Evolutionary conservation across 2,113 vertebrate genomes (phyloP).

Genomic region (Aix galericulata): DNA sequence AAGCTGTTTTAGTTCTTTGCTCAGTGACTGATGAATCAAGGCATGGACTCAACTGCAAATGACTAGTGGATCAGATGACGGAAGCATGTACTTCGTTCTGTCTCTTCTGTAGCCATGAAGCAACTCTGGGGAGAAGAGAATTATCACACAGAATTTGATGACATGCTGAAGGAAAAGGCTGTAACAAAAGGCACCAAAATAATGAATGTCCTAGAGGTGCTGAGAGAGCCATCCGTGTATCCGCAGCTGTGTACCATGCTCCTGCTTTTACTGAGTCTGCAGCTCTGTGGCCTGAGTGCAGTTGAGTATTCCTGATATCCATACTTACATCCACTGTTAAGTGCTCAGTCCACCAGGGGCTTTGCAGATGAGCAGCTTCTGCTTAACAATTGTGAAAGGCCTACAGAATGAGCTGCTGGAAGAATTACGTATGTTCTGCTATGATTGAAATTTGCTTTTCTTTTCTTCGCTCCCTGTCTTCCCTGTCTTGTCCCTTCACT

Average conservation of each 20-base stretch:
- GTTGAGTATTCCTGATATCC: constrained; percentile 62
- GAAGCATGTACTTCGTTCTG: background rate
- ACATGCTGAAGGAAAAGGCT: constrained; percentile 80
- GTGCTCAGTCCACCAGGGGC: background rate
- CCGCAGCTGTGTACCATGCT: constrained; percentile 78
- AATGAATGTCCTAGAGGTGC: constrained; percentile 75
- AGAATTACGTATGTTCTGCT: background rate
- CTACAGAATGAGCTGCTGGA: background rate
- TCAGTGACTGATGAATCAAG: background rate
- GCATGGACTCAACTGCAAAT: background rate
- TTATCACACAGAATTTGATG: constrained; percentile 76
- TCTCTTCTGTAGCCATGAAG: constrained; percentile 74
- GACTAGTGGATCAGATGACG: background rate
- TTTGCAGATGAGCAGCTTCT: background rate
- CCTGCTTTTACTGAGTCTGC: constrained; percentile 69
- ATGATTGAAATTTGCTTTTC: background rate
- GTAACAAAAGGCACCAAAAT: constrained; percentile 59
- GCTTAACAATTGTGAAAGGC: background rate
- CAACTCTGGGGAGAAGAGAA: constrained; percentile 80
- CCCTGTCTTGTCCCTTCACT: background rate
- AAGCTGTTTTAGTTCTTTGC: background rate
- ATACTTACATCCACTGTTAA: background rate
- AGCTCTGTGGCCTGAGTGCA: constrained; percentile 85
- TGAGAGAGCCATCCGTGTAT: constrained; percentile 69
- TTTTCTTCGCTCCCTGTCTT: background rate